Conservation (phyloP, 2,888 invertebrate species). For the Masnerella sp. region DNA sequence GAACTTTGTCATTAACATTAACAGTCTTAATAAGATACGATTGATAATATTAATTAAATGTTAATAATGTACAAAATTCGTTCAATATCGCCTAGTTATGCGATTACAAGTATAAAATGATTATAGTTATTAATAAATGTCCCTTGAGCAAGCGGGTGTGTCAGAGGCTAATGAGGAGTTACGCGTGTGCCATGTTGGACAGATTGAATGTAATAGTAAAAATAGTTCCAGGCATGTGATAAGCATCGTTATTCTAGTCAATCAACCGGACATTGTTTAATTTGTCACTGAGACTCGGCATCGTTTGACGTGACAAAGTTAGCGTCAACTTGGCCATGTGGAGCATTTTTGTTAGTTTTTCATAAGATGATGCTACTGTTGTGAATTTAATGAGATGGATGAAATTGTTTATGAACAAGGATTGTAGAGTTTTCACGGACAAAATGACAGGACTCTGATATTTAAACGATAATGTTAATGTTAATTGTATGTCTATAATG, state of each 20-base stretch:
- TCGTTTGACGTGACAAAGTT: constrained; percentile 66
- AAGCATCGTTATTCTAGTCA: constrained; percentile 66
- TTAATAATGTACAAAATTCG: constrained; percentile 39
- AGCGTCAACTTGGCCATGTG: constrained; percentile 78
- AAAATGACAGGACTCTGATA: too few relatives aligned
- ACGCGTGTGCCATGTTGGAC: constrained; percentile 72
- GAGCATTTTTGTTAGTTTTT: constrained; percentile 76
- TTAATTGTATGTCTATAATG: too few relatives aligned
- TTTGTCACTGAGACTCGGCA: background rate
- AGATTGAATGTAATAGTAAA: constrained; percentile 67
- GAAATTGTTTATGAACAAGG: constrained; percentile 71
- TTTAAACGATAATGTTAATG: too few relatives aligned
- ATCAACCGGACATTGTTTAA: constrained; percentile 26
- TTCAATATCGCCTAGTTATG: constrained; percentile 19
- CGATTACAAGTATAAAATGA: constrained; percentile 52
- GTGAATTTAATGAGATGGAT: constrained; percentile 74
- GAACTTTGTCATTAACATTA: too few relatives aligned
- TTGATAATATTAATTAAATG: constrained; percentile 29
- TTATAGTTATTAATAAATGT: constrained; percentile 71
- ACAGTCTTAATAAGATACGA: too few relatives aligned
- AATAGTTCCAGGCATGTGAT: constrained; percentile 73
- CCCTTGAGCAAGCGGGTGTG: constrained; percentile 76
- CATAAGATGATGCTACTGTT: constrained; percentile 69
- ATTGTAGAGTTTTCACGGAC: constrained; percentile 45
- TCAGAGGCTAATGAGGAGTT: constrained; percentile 74